Conservation (phyloP, 2,113 vertebrate genomes). For the Ramphastos sulfuratus region DNA sequence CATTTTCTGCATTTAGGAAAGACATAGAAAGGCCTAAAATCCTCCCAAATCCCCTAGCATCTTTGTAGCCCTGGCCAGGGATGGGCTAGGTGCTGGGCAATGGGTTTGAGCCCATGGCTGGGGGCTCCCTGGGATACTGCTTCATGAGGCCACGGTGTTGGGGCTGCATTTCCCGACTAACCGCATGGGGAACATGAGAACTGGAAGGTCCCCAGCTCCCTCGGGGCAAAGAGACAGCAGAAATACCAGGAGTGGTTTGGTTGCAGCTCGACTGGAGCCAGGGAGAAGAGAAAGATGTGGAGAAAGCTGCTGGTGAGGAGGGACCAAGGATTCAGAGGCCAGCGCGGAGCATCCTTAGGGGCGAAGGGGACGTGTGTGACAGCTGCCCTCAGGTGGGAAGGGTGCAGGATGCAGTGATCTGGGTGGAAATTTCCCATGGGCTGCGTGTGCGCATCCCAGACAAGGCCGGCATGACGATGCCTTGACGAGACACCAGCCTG, state of each 20-base stretch:
- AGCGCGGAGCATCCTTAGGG: background rate
- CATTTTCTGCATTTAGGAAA: slow-evolving; percentile 52
- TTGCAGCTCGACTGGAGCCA: background rate
- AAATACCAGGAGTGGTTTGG: background rate
- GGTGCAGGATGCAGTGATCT: background rate
- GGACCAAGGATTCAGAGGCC: rapidly evolving
- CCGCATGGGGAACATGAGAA: background rate
- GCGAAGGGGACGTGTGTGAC: background rate
- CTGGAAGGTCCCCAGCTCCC: background rate
- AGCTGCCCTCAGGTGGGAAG: background rate
- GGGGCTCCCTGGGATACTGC: background rate
- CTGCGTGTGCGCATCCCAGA: background rate
- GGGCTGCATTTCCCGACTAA: background rate
- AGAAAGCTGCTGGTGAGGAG: background rate
- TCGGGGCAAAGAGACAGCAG: background rate
- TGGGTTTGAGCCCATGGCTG: background rate
- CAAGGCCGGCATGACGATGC: background rate
- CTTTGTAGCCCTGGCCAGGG: background rate
- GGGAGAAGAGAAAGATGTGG: background rate
- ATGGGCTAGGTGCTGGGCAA: background rate
- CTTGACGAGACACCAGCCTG: slow-evolving; percentile 40
- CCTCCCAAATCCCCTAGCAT: slow-evolving; percentile 8
- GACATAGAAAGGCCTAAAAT: slow-evolving; percentile 48
- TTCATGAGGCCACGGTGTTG: background rate
- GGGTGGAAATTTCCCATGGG: background rate